These are phyloP conservation scores for Cartodere bifasciata DNA, from an alignment of 2,888 invertebrate genomes.

Conservation along the genomic window DNA sequence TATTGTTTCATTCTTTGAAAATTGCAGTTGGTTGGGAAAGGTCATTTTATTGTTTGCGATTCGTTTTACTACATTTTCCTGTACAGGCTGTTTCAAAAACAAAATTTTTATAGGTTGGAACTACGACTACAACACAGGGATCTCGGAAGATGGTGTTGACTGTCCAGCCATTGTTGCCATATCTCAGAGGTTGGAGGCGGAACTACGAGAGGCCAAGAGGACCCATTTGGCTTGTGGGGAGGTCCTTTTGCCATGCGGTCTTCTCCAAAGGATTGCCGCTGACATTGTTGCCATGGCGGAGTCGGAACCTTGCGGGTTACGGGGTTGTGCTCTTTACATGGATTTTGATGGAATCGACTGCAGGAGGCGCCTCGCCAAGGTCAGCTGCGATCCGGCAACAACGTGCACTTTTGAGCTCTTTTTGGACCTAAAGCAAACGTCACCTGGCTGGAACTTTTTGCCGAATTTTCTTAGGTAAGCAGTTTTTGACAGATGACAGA, in stretches of 20 bases:
- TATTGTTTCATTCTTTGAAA: too few relatives aligned
- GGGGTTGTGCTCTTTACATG: constrained; percentile 76
- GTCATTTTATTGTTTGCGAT: too few relatives aligned
- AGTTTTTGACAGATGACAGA: too few relatives aligned
- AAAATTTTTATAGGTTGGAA: constrained; percentile 30
- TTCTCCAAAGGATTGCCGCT: constrained; percentile 64
- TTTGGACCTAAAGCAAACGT: constrained; percentile 73
- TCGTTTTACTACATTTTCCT: too few relatives aligned
- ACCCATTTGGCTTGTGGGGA: constrained; percentile 73
- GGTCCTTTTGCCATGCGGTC: constrained; percentile 72
- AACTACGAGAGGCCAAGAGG: constrained; percentile 67
- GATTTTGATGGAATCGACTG: constrained; percentile 59
- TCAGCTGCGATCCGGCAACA: constrained; percentile 74
- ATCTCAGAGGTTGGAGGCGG: constrained; percentile 62
- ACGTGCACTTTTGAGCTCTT: constrained; percentile 83
- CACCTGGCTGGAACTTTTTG: constrained; percentile 73
- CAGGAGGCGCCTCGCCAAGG: constrained; percentile 59
- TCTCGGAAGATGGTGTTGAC: constrained; percentile 29
- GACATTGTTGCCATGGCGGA: constrained; percentile 75
- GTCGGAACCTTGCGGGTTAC: constrained; percentile 78
- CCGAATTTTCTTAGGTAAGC: constrained; percentile 83
- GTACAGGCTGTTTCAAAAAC: too few relatives aligned
- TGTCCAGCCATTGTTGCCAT: constrained; percentile 47
- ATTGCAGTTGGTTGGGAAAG: too few relatives aligned
- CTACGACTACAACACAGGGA: constrained; percentile 20